phyloP scores from a whole-genome alignment of 1,140 invertebrate species.

The Ctenoplectra terminalis region DNA sequence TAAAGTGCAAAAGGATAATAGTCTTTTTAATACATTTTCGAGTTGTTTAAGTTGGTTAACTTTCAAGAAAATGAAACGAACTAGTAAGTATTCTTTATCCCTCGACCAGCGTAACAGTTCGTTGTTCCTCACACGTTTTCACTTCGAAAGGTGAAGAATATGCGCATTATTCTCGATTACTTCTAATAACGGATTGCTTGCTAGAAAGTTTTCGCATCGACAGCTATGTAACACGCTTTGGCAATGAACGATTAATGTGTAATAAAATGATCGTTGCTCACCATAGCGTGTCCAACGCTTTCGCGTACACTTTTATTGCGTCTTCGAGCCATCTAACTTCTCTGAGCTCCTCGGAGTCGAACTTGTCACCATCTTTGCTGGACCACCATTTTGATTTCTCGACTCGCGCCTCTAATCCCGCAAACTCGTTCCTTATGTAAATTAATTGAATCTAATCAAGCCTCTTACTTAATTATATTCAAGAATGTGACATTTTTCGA shows the following conservation, averaged over 20 bases:
- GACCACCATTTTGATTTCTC: conserved; percentile 76
- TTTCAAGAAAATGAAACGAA: too few species aligned
- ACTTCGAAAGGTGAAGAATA: too few species aligned
- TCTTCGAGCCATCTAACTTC: conserved; percentile 76
- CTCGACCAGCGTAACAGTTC: too few species aligned
- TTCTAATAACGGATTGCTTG: too few species aligned
- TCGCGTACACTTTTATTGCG: conserved; percentile 73
- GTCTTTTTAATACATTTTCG: too few species aligned
- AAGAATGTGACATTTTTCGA: too few species aligned
- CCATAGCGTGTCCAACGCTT: conserved; percentile 74
- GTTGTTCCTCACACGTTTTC: too few species aligned
- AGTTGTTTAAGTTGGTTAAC: too few species aligned
- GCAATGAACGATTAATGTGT: background rate
- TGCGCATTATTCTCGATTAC: too few species aligned
- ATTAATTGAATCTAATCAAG: background rate
- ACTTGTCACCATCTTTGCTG: conserved; percentile 60
- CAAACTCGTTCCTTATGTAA: conserved; percentile 71
- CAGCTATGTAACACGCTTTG: background rate
- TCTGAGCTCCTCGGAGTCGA: conserved; percentile 72
- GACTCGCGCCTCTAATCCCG: conserved; percentile 66
- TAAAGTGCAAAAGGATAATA: too few species aligned
- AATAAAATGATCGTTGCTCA: conserved; percentile 48
- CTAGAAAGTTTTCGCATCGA: background rate
- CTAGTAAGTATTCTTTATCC: too few species aligned
- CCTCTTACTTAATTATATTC: too few species aligned